Evolutionary conservation across 2,113 vertebrate genomes (phyloP), one percentile per base, ranked within the genome.

Genomic region (Leptobrachium ailaonicum): DNA sequence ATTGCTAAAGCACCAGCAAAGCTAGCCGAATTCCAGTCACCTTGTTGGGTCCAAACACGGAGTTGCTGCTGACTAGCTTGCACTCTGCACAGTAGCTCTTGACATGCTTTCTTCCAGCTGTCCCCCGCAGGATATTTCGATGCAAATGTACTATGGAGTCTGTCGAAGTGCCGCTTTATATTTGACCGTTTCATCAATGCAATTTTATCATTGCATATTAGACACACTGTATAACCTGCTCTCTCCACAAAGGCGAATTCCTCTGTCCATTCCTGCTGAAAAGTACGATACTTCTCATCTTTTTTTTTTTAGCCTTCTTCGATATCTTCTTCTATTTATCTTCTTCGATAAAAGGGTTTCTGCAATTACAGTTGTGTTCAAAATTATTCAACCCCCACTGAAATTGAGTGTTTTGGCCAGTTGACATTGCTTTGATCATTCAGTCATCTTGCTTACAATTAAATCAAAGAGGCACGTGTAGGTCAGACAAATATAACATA

Each of bases 51-150:
- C 47, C 74, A 83, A 13, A 50, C 77, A 73, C 32, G 53, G 11
- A 85, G 77, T 67, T 85, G 82, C 82, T 83, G 77, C 80, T 84
- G 83, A 14, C 84, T 79, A 20, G 83, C 43, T 77, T 85, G 82
- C 43, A 83, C 14, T 73, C 40, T 82, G 13, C 74, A 53, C 74
- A 44, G 71, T 77, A 86, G 82, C 78, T 87, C 85, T 74, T 80
- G 20, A 62, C 81, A 85, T 45, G 82, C 77, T 50, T 81, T 85
- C 41, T 78, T 82, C 64, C 82, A 74, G 63, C 79, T 77, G 53
- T 84, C 82, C 41, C 78, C 82, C 8, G 69, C 74, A 7, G 80
- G 86, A 40, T 68, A 83, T 74, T 72, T 85, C 3, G 44, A 68
- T 67, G 58, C 76, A 73, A 85, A 82, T 47, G 20, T 32, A 32